phyloP scores from a whole-genome alignment of 1,140 invertebrate genomes.

The Pseudomyrmex concolor region DNA sequence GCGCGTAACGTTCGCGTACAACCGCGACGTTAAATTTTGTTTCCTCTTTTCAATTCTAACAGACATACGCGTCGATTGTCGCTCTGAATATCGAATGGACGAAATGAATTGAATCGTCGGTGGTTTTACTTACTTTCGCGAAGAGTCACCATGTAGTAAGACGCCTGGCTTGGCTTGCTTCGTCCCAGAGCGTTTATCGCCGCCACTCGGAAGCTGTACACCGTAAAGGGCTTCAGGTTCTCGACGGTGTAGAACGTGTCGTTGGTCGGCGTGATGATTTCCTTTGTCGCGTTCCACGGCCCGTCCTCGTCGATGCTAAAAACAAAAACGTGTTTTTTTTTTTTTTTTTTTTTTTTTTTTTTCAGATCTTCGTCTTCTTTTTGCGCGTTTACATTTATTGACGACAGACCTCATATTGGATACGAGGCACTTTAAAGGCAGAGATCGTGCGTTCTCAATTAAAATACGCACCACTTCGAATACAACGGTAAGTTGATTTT shows the following conservation, averaged over 20 bases:
- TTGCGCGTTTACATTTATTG: no score
- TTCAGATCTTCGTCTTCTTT: background rate
- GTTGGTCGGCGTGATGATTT: slow-evolving; percentile 89
- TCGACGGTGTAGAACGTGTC: slow-evolving; percentile 88
- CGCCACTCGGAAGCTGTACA: slow-evolving; percentile 91
- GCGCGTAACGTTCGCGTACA: no score
- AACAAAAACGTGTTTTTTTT: slow-evolving; percentile 71
- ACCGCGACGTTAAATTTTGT: no score
- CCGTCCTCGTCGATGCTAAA: slow-evolving; percentile 89
- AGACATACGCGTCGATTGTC: background rate
- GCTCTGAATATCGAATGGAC: background rate
- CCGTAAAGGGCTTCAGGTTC: slow-evolving; percentile 89
- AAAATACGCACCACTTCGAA: no score
- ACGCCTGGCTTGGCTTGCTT: slow-evolving; percentile 89
- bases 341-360: background rate
- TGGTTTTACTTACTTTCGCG: slow-evolving; percentile 87
- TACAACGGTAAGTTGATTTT: no score
- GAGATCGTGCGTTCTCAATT: no score
- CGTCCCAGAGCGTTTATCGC: slow-evolving; percentile 90
- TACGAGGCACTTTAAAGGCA: no score
- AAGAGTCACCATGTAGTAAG: slow-evolving; percentile 91
- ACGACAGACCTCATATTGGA: no score
- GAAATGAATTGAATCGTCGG: slow-evolving; percentile 41
- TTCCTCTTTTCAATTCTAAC: no score
- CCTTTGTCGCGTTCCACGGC: slow-evolving; percentile 87